These are phyloP conservation scores for Callocephalon fimbriatum DNA, from an alignment of 2,113 vertebrate genomes.

Conservation along the genomic window DNA sequence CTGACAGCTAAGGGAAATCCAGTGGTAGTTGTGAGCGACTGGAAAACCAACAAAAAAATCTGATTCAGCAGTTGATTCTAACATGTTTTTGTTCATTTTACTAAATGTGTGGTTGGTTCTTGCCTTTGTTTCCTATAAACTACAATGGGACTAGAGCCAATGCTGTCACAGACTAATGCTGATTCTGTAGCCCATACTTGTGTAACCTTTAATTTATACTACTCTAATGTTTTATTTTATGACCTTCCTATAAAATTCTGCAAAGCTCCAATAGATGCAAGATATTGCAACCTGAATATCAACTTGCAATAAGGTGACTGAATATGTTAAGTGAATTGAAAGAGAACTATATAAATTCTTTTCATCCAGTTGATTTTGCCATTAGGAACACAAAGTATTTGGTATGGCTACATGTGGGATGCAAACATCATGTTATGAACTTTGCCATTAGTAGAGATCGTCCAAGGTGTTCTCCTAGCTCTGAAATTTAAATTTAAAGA, in stretches of 20 bases:
- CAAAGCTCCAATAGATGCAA: slow-evolving; percentile 55
- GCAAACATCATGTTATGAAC: neutral
- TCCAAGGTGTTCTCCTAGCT: neutral
- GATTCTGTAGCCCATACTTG: slow-evolving; percentile 59
- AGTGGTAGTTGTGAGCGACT: neutral
- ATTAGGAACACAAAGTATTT: neutral
- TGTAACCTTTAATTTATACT: slow-evolving; percentile 65
- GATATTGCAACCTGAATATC: slow-evolving; percentile 54
- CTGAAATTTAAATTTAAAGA: neutral
- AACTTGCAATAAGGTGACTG: slow-evolving; percentile 42
- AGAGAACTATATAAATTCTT: neutral
- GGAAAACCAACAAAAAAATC: neutral
- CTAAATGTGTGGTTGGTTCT: slow-evolving; percentile 4
- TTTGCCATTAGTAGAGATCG: neutral
- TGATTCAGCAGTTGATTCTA: neutral
- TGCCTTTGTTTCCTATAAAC: slow-evolving; percentile 50
- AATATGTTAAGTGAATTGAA: neutral
- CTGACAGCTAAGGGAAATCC: neutral
- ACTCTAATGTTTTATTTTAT: slow-evolving; percentile 74
- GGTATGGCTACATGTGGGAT: neutral
- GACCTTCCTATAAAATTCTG: slow-evolving; percentile 68
- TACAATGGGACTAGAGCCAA: slow-evolving; percentile 37
- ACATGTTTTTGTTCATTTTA: neutral
- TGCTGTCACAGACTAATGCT: slow-evolving; percentile 45
- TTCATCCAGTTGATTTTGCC: neutral